phyloP scores from a whole-genome alignment of 2,113 vertebrate species.

The Elaphurus davidianus region DNA sequence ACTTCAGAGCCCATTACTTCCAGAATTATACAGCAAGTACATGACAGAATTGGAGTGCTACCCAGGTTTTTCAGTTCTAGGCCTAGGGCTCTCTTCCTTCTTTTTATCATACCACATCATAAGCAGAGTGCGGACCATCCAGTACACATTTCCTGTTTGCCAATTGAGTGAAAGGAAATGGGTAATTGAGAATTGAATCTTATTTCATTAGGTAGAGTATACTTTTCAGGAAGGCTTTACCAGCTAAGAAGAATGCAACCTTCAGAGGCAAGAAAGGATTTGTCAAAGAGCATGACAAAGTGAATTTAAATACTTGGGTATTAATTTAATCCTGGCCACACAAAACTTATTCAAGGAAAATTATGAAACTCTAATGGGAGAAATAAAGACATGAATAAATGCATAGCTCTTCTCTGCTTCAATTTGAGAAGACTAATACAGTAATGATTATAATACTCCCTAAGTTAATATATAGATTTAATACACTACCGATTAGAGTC shows the following conservation, averaged over 20 bases:
- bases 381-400: constrained; percentile 37
- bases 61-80: not conserved
- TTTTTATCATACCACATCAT: not conserved
- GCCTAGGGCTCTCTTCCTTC: not conserved
- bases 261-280: constrained; percentile 5
- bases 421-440: constrained; percentile 21
- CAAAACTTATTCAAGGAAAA: constrained; percentile 32
- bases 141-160: constrained; percentile 6
- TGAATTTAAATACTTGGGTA: constrained; percentile 1
- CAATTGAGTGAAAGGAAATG: constrained; percentile 19
- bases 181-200: constrained; percentile 19
- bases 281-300: not conserved
- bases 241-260: not conserved
- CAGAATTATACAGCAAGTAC: not conserved
- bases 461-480: constrained; percentile 20
- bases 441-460: not conserved
- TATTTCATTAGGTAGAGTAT: not conserved
- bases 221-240: constrained; percentile 7
- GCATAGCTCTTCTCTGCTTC: not conserved
- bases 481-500: not conserved
- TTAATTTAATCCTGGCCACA: constrained; percentile 6
- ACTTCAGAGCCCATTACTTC: constrained; percentile 26
- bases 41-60: not conserved
- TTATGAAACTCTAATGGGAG: constrained; percentile 17
- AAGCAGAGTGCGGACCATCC: not conserved